Evolutionary conservation across 64 coral and sea anemone species (phyloP).

Genomic region (Dendrophyllia cribrosa): DNA sequence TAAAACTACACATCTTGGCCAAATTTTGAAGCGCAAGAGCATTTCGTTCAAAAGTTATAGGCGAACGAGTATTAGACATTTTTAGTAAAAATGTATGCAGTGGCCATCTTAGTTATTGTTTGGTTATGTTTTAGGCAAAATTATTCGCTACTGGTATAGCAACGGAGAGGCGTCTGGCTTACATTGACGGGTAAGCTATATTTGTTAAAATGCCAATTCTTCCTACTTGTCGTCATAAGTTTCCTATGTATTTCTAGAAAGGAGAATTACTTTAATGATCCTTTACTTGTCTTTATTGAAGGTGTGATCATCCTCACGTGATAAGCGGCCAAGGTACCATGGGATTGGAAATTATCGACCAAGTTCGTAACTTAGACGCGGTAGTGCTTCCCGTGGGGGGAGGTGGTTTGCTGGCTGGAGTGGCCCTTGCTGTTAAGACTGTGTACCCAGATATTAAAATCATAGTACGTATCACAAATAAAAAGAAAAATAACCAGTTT

Average conservation of each 20-base stretch:
- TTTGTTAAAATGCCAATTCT: too few species aligned
- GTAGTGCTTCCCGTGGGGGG: conserved; percentile 85
- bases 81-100: too few species aligned
- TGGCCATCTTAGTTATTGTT: too few species aligned
- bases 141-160: conserved; percentile 1
- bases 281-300: not conserved
- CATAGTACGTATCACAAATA: conserved; percentile 62
- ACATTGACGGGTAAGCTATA: conserved; percentile 82
- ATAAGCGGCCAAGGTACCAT: conserved; percentile 85
- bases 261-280: not conserved
- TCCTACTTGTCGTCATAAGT: not conserved
- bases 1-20: too few species aligned
- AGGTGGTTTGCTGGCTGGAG: conserved; percentile 80
- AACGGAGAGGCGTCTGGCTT: conserved; percentile 74
- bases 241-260: not conserved
- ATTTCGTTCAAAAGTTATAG: too few species aligned
- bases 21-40: too few species aligned
- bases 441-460: conserved; percentile 80
- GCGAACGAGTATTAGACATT: too few species aligned
- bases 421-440: conserved; percentile 86
- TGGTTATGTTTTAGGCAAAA: conserved; percentile 58
- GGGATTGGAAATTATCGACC: conserved; percentile 92
- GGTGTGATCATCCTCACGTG: conserved; percentile 89
- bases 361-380: conserved; percentile 79
- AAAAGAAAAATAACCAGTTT: too few species aligned